A percentile compares a stretch with the other conserved stretches of the same genome.
Conservation (phyloP, 2,888 invertebrate genomes). For the Opisthograptis luteolata region DNA sequence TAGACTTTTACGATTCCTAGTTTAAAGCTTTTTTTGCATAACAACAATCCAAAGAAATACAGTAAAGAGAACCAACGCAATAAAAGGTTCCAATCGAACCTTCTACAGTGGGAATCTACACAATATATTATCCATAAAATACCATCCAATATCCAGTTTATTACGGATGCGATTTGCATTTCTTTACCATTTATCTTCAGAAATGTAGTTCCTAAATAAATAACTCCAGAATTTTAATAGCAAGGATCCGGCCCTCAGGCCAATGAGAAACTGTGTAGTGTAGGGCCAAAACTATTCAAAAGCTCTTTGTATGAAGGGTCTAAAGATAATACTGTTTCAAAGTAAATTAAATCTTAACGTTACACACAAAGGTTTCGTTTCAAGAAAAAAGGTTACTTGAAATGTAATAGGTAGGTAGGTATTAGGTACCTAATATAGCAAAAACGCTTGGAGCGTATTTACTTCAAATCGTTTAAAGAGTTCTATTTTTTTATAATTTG, state of each 20-base stretch:
- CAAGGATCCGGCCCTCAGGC: not conserved
- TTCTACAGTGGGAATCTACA: too few species aligned
- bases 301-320: not conserved
- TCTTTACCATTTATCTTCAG: not conserved
- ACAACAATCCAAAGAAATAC: conserved; percentile 26
- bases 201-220: conserved; percentile 16
- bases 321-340: not conserved
- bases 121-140: conserved; percentile 18
- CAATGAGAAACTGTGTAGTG: not conserved
- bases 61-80: conserved; percentile 25
- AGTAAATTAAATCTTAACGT: not conserved
- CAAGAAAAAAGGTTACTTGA: too few species aligned
- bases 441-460: too few species aligned
- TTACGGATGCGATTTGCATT: conserved; percentile 7
- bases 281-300: not conserved
- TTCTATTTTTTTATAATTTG: too few species aligned
- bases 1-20: too few species aligned
- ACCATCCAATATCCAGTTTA: conserved; percentile 7
- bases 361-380: not conserved
- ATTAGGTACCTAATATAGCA: too few species aligned
- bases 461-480: too few species aligned
- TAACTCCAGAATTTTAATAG: conserved; percentile 1
- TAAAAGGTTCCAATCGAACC: conserved; percentile 10
- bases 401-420: too few species aligned
- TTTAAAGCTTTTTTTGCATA: too few species aligned